Percentiles rank a stretch among this genome's conserved stretches.
phyloP scores from a whole-genome alignment of 2,797 vertebrate species.

The Parauchenoglanis ngamensis region DNA sequence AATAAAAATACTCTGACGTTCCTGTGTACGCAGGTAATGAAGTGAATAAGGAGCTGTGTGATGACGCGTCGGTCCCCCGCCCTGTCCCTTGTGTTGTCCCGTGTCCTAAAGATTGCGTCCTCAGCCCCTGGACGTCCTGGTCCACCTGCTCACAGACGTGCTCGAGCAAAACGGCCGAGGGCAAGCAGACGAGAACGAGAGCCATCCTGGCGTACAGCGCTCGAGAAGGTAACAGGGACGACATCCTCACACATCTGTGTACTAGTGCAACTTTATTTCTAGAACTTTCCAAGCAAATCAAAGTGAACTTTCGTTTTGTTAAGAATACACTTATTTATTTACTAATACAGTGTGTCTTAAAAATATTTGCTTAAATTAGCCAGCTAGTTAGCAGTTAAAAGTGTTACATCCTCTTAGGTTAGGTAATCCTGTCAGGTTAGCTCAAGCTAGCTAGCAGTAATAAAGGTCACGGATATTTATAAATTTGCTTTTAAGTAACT shows the following conservation, averaged over 20 bases:
- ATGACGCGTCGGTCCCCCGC: constrained; percentile 78
- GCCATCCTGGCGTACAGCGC: constrained; percentile 90
- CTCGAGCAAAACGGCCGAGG: constrained; percentile 94
- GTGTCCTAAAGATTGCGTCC: constrained; percentile 92
- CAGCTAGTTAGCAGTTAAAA: neutral
- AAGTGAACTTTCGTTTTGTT: neutral
- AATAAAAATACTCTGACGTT: neutral
- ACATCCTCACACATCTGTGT: constrained; percentile 15
- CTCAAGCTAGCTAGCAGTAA: neutral
- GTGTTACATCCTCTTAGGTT: neutral
- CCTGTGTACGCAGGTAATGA: constrained; percentile 74
- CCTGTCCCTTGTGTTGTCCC: constrained; percentile 85
- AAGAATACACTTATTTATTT: neutral
- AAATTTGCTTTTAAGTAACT: neutral
- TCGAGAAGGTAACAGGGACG: constrained; percentile 84
- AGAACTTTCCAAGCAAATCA: neutral
- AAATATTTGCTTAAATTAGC: constrained; percentile 53
- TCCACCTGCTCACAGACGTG: constrained; percentile 97
- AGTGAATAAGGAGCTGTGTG: constrained; percentile 83
- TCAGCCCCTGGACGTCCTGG: constrained; percentile 92
- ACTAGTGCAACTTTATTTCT: neutral
- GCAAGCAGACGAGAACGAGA: constrained; percentile 89
- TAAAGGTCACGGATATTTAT: neutral
- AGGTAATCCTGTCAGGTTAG: neutral
- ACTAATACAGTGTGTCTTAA: neutral